phyloP scores from a whole-genome alignment of 2,797 vertebrate species.

The Chromis chromis region DNA sequence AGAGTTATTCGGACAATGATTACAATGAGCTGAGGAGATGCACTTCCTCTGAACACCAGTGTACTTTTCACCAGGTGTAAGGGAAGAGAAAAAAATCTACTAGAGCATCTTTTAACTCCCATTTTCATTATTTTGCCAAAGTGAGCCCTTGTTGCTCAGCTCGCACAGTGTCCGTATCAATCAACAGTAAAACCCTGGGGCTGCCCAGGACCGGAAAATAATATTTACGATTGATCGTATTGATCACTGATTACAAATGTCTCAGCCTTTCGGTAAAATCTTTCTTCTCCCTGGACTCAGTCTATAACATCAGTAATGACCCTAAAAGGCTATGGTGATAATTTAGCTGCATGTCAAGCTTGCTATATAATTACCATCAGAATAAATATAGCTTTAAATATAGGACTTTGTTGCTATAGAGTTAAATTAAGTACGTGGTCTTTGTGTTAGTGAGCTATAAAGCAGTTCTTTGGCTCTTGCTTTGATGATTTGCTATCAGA shows the following conservation, averaged over 20 bases:
- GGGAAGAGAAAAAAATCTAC: background rate
- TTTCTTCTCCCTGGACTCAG: background rate
- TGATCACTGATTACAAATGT: background rate
- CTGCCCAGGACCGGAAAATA: background rate
- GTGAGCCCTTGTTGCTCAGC: background rate
- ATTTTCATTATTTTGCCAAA: background rate
- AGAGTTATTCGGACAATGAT: no score
- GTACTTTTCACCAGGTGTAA: background rate
- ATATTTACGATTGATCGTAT: background rate
- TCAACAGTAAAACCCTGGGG: background rate
- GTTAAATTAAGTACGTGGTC: background rate
- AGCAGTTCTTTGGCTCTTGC: background rate
- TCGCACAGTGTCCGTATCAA: background rate
- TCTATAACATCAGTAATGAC: background rate
- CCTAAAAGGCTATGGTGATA: background rate
- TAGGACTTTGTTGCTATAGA: background rate
- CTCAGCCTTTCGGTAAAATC: no score
- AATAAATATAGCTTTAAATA: background rate
- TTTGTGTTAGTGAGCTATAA: background rate
- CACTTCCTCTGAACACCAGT: no score
- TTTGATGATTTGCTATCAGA: background rate
- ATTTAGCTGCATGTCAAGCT: background rate
- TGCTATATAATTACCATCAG: background rate
- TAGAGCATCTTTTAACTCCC: background rate
- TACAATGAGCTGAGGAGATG: no score